These are phyloP conservation scores for Cynodonichthys magdalenae DNA, from an alignment of 2,797 vertebrate species.

Conservation along the genomic window DNA sequence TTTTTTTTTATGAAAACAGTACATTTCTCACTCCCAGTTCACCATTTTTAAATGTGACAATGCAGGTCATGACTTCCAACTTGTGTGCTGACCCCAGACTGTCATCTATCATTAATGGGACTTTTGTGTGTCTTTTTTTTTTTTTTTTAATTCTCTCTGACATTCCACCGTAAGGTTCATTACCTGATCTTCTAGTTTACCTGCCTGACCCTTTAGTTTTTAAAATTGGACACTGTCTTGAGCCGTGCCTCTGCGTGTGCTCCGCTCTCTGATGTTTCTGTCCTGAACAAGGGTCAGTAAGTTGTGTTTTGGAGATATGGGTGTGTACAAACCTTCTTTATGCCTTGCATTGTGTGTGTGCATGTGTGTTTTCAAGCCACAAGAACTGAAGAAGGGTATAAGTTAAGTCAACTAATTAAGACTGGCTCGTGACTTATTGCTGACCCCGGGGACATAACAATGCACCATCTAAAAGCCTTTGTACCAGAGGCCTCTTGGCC, in stretches of 20 bases:
- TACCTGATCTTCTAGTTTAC: conserved; percentile 69
- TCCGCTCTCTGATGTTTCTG: conserved; percentile 10
- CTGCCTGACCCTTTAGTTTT: conserved; percentile 41
- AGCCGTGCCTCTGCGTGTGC: background rate
- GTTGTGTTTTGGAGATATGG: conserved; percentile 1
- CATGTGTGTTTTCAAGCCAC: conserved; percentile 55
- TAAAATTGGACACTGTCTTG: conserved; percentile 39
- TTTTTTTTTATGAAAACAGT: background rate
- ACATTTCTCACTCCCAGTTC: conserved; percentile 10
- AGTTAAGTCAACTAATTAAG: conserved; percentile 93
- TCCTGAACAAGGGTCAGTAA: conserved; percentile 19
- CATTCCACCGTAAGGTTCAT: conserved; percentile 50
- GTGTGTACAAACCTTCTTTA: conserved; percentile 29
- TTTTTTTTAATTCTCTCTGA: conserved; percentile 35
- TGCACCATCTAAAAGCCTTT: conserved; percentile 80
- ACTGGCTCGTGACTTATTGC: conserved; percentile 82
- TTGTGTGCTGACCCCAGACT: conserved; percentile 56
- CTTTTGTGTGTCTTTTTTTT: conserved; percentile 61
- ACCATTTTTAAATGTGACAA: conserved; percentile 26
- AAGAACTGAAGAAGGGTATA: conserved; percentile 74
- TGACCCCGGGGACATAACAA: conserved; percentile 86
- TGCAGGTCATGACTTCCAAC: conserved; percentile 48
- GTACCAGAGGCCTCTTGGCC: conserved; percentile 79
- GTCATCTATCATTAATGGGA: conserved; percentile 73
- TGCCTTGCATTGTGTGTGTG: conserved; percentile 44